Conservation (phyloP, 1,140 invertebrate species). For the Chelonus insularis region DNA sequence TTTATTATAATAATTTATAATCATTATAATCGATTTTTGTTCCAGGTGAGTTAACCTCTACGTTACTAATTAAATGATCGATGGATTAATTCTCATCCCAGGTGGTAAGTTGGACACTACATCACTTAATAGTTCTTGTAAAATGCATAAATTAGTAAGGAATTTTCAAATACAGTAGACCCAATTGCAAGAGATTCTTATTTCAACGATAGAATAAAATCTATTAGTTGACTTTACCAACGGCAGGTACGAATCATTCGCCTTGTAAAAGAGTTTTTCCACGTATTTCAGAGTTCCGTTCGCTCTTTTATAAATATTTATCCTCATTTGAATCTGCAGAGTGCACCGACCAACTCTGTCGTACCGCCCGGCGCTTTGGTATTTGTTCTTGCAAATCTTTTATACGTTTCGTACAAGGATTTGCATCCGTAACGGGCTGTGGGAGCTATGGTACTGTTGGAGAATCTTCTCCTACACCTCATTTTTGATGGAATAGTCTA, state of each 20-base stretch:
- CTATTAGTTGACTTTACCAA: no score
- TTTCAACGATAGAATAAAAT: no score
- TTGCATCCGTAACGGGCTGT: conserved; percentile 48
- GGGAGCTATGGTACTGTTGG: background rate
- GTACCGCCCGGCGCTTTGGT: conserved; percentile 30
- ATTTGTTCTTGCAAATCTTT: conserved; percentile 55
- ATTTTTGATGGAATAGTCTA: background rate
- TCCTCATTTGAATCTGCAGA: conserved; percentile 53
- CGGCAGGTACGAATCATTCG: background rate
- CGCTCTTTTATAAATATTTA: conserved; percentile 57
- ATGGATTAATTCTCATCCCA: no score
- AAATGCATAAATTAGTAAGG: no score
- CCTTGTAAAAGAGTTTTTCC: background rate
- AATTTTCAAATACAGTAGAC: no score
- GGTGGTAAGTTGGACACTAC: no score
- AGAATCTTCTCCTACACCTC: background rate
- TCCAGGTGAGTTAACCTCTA: no score
- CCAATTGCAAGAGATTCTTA: no score
- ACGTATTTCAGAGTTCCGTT: background rate
- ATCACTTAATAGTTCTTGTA: no score
- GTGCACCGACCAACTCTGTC: conserved; percentile 20
- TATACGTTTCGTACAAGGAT: conserved; percentile 48
- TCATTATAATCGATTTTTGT: no score
- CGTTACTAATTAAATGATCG: no score
- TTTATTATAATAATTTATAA: no score